Conservation (phyloP, 2,113 vertebrate species). For the Platycercus adscitus region DNA sequence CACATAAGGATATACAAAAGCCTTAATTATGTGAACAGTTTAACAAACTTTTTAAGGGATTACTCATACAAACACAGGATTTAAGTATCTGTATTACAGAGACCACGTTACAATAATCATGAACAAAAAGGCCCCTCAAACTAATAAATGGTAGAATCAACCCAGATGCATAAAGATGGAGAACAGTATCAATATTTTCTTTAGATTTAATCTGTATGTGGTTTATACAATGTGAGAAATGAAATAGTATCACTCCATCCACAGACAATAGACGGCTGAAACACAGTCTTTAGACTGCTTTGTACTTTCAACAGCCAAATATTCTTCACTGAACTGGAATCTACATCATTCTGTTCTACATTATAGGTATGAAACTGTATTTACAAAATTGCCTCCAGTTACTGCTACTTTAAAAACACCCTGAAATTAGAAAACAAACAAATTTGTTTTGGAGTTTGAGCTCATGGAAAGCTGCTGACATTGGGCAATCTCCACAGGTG, state of each 20-base stretch:
- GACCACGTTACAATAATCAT: neutral
- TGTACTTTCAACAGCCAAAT: neutral
- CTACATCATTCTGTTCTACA: neutral
- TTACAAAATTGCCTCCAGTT: neutral
- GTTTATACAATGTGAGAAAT: neutral
- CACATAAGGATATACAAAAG: neutral
- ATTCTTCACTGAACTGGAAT: neutral
- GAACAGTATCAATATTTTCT: neutral
- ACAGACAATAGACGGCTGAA: neutral
- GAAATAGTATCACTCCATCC: neutral
- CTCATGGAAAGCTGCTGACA: neutral
- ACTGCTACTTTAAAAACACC: neutral
- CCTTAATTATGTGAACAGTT: neutral
- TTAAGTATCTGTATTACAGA: neutral
- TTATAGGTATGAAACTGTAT: neutral
- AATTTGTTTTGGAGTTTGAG: neutral
- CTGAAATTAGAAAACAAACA: neutral
- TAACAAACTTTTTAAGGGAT: neutral
- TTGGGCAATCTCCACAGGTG: fast-evolving
- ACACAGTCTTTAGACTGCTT: neutral
- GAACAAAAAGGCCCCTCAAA: neutral
- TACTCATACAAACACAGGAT: neutral
- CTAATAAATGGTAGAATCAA: neutral
- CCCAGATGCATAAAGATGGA: neutral
- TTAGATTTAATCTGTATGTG: neutral